Conservation (phyloP, 2,888 invertebrate genomes). For the Acleris holmiana region DNA sequence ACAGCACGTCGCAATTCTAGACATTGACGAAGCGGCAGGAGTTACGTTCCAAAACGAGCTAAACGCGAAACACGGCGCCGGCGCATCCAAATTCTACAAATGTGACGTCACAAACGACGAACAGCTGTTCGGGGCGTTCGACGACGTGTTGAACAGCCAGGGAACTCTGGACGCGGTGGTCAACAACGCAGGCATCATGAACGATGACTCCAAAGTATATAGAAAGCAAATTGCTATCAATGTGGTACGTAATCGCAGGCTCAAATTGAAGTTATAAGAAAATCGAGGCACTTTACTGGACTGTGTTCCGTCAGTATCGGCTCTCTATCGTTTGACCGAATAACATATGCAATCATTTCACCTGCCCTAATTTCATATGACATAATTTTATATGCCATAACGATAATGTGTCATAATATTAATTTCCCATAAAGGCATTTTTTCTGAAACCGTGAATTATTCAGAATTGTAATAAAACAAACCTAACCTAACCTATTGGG, state of each 20-base stretch:
- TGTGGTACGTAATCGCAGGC: slow-evolving; percentile 48
- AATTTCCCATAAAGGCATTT: too few species aligned
- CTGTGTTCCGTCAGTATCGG: too few species aligned
- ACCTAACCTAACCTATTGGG: too few species aligned
- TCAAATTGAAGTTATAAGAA: too few species aligned
- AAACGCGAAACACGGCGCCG: slow-evolving; percentile 45
- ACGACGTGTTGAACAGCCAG: slow-evolving; percentile 43
- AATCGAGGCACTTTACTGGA: too few species aligned
- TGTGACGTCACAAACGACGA: slow-evolving; percentile 56
- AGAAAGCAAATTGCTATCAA: slow-evolving; percentile 57
- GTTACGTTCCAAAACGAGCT: slow-evolving; percentile 47
- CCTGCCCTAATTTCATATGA: too few species aligned
- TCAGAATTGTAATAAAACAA: too few species aligned
- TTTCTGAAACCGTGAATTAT: too few species aligned
- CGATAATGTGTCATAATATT: too few species aligned
- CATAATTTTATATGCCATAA: too few species aligned
- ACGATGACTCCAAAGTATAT: slow-evolving; percentile 48
- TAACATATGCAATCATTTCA: too few species aligned
- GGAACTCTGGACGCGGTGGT: slow-evolving; percentile 53
- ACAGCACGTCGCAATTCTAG: slow-evolving; percentile 56
- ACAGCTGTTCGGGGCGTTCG: slow-evolving; percentile 47
- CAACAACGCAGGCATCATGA: slow-evolving; percentile 57
- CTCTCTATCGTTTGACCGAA: too few species aligned
- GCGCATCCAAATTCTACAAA: slow-evolving; percentile 50
- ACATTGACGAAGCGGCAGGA: slow-evolving; percentile 50